Base-by-base conservation (phyloP, 2,888 invertebrate species). In the Prostheceraeus crozeri region DNA sequence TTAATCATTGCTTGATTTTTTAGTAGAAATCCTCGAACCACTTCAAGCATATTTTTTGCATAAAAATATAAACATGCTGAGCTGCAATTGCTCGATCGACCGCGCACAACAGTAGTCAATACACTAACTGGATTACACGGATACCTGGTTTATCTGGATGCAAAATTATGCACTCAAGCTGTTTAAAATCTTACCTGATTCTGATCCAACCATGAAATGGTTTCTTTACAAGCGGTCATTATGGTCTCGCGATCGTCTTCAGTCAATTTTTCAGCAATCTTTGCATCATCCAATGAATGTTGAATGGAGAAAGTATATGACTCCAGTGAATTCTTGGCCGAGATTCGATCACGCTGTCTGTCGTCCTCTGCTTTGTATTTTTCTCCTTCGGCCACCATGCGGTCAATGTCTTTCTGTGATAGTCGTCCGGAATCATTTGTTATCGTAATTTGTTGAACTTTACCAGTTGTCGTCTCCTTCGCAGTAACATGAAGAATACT, bases 401-500 rank as follows among this genome's bases (percentile, higher is more conserved):
- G 48, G n/a, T 59, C 59, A 35, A 59, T 59, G 19, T 58, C 58
- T 8, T 58, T 52, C 31, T 58, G 52, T 6, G 58, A 61, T 11
- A 61, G 51, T 28, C 61, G 61, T 6, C 73, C 74, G 67, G 89
- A 90, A 80, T 90, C 90, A 70, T 83, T 82, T 14, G 89, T 87
- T 66, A 81, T 81, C 66, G 80, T 76, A 65, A 76, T 75, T 62
- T 75, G 74, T 65, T 80, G 81, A 63, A 77, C 77, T 65, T 78
- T 78, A 51, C 80, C 80, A 56, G 80, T 81, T 58, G 79, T 78
- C 78, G 91, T 90, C 79, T 91, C 90, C 30, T 85, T 79, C 21
- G 93, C 93, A 0, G 87, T 86, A 11, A 94, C 93, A 74, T 93
- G 91, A 65, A 96, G 80, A 77, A 94, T 94, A 14, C 60, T 59